Evolutionary conservation across 92 coral and sea anemone species (phyloP).

Genomic region (Phymanthus crucifer): DNA sequence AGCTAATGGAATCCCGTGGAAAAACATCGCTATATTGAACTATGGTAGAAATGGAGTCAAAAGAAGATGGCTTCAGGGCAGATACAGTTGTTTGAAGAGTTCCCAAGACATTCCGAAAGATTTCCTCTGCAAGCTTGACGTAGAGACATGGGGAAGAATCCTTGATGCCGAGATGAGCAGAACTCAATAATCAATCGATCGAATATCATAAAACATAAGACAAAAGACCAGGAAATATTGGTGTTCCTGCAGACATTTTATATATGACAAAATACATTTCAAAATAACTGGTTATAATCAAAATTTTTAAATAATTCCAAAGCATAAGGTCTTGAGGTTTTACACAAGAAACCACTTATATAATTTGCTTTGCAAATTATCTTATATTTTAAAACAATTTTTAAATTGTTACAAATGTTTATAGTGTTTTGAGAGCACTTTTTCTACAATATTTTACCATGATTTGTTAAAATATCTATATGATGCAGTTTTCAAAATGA

Average conservation of each 20-base stretch:
- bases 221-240: neutral
- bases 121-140: conserved; percentile 67
- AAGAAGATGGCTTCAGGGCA: conserved; percentile 79
- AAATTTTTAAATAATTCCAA: neutral
- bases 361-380: no score
- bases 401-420: no score
- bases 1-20: conserved; percentile 46
- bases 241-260: neutral
- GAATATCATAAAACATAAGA: neutral
- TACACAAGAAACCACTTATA: no score
- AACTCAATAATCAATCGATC: conserved; percentile 30
- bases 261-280: neutral
- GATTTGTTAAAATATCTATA: no score
- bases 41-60: conserved; percentile 67
- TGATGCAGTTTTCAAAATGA: no score
- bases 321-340: neutral
- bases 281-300: neutral
- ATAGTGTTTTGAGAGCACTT: no score
- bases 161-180: conserved; percentile 73
- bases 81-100: conserved; percentile 61
- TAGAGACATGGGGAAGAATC: conserved; percentile 88
- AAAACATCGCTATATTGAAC: conserved; percentile 58
- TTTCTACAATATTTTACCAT: no score
- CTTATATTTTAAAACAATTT: no score
- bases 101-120: conserved; percentile 73